These are phyloP conservation scores for Heliothis subflexa DNA, from an alignment of 1,140 invertebrate genomes.

Conservation along the genomic window DNA sequence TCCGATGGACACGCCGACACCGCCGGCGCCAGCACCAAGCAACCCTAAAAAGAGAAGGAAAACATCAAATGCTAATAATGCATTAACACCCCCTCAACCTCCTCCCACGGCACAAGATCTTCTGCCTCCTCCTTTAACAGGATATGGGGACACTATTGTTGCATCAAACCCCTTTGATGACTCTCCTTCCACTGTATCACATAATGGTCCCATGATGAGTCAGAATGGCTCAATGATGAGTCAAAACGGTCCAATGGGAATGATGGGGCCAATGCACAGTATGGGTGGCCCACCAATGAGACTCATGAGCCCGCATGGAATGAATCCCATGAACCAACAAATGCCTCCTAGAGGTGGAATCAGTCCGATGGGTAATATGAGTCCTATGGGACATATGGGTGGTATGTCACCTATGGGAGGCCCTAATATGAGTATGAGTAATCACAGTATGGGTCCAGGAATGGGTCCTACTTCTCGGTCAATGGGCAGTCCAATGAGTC, in stretches of 20 bases:
- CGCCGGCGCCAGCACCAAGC: conserved; percentile 87
- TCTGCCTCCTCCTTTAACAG: conserved; percentile 93
- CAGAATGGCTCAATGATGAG: conserved; percentile 86
- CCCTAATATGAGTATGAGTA: conserved; percentile 85
- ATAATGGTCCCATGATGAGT: conserved; percentile 88
- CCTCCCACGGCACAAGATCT: conserved; percentile 90
- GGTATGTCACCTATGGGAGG: conserved; percentile 86
- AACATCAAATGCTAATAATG: conserved; percentile 88
- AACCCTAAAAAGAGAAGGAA: conserved; percentile 90
- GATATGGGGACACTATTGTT: conserved; percentile 97
- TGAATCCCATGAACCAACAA: conserved; percentile 90
- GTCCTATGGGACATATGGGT: conserved; percentile 87
- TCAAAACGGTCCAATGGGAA: conserved; percentile 87
- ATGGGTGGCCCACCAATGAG: conserved; percentile 90
- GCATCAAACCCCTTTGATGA: conserved; percentile 98
- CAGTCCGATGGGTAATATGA: conserved; percentile 90
- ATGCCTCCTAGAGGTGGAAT: conserved; percentile 88
- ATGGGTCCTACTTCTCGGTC: conserved; percentile 86
- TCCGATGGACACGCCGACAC: conserved; percentile 87
- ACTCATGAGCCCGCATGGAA: conserved; percentile 89
- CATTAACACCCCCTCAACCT: conserved; percentile 85
- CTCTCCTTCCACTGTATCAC: conserved; percentile 89
- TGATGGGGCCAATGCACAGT: conserved; percentile 87
- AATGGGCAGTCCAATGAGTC: conserved; percentile 89
- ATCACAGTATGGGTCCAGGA: conserved; percentile 85